Evolutionary conservation across 1,140 invertebrate genomes (phyloP).

Genomic region (Trichoplusia ni): DNA sequence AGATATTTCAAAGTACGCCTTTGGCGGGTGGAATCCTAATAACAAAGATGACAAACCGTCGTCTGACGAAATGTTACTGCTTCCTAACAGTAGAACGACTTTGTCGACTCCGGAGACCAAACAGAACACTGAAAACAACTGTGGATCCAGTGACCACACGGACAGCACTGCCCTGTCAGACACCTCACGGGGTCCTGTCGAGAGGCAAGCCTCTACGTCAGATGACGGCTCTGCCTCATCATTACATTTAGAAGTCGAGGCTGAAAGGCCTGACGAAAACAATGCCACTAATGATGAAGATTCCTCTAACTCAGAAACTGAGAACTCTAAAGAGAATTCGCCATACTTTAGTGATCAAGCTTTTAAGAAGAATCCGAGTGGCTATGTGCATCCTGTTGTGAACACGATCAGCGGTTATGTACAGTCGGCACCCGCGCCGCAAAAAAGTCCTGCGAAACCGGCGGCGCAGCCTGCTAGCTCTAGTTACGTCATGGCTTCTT

Average conservation of each 20-base stretch:
- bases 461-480: slow-evolving; percentile 57
- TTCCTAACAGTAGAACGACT: slow-evolving; percentile 63
- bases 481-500: slow-evolving; percentile 71
- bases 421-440: slow-evolving; percentile 54
- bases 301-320: slow-evolving; percentile 52
- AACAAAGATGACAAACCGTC: slow-evolving; percentile 73
- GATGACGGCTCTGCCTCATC: slow-evolving; percentile 72
- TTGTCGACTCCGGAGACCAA: slow-evolving; percentile 60
- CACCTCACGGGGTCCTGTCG: slow-evolving; percentile 57
- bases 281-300: slow-evolving; percentile 51
- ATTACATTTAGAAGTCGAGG: slow-evolving; percentile 61
- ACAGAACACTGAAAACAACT: slow-evolving; percentile 63
- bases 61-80: slow-evolving; percentile 70
- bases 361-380: slow-evolving; percentile 64
- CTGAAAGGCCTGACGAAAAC: slow-evolving; percentile 47
- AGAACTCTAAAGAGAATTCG: slow-evolving; percentile 53
- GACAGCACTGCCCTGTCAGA: slow-evolving; percentile 75
- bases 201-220: slow-evolving; percentile 64
- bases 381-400: slow-evolving; percentile 62
- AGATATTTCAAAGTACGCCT: slow-evolving; percentile 69
- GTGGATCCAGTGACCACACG: slow-evolving; percentile 71
- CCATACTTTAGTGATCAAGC: slow-evolving; percentile 57
- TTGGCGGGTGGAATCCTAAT: slow-evolving; percentile 65
- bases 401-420: slow-evolving; percentile 58
- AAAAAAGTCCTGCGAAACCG: slow-evolving; percentile 41